Percentiles rank a stretch among this genome's conserved stretches.
Conservation (phyloP, 2,113 vertebrate genomes). For the Varanus komodoensis region DNA sequence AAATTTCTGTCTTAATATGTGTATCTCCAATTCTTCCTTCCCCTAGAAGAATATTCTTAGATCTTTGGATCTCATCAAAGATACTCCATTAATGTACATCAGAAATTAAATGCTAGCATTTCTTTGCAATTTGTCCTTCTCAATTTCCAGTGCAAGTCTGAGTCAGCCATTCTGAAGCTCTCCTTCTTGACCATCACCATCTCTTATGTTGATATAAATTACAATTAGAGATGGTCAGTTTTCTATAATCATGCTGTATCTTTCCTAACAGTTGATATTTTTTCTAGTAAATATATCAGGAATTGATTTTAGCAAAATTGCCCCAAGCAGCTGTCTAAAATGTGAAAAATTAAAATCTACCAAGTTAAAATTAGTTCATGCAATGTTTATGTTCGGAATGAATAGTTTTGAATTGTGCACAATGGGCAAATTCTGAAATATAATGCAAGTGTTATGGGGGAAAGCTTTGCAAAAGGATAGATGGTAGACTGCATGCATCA, state of each 20-base stretch:
- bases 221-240: not conserved
- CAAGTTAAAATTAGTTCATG: not conserved
- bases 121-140: not conserved
- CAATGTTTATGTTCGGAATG: not conserved
- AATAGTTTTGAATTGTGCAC: not conserved
- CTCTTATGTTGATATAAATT: rapidly evolving
- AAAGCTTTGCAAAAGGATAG: not conserved
- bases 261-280: conserved; percentile 5
- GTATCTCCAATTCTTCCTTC: too few species aligned
- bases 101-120: not conserved
- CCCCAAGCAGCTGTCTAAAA: not conserved
- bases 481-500: not conserved
- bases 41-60: not conserved
- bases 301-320: not conserved
- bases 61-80: not conserved
- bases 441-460: not conserved
- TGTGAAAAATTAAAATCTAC: not conserved
- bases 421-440: not conserved
- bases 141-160: not conserved
- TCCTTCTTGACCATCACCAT: rapidly evolving
- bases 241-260: not conserved
- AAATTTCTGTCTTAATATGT: too few species aligned
- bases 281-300: not conserved
- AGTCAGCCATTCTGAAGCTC: not conserved
- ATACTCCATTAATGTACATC: not conserved